Base-by-base conservation (phyloP, 53 echinoderm and acorn worm genomes). In the Temnopleurus reevesii region DNA sequence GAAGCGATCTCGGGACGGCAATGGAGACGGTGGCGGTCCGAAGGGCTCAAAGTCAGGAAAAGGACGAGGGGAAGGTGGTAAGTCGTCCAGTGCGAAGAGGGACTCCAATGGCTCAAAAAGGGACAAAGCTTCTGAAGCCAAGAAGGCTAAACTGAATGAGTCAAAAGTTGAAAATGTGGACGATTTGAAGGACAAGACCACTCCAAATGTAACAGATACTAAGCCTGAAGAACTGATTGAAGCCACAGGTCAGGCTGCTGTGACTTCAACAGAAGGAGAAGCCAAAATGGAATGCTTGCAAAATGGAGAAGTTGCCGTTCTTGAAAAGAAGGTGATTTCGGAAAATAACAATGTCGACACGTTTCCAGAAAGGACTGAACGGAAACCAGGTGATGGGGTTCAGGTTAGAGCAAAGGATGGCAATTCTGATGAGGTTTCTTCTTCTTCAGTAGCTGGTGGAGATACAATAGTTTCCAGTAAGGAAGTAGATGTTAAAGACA, bases 1-100 rank as follows among this genome's bases (percentile, higher is more conserved):
- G 86, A 92, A 89, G 60, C 76, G 51, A 43, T 55, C 44, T 19
- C 45, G 92, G 36, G 88, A 57, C 9, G 58, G 56, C 43, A 81
- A 13, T 24, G 84, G 57, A 21, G 89, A 89, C 46, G 58, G 49
- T 24, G 45, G 76, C 29, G 55, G 41, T 57, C 86, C 24, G 90
- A 90, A 81, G 81, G 81, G 59, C 41, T 7, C 61, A 8, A 90
- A 90, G 53, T 8, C 35, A 31, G 89, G 77, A 38, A 76, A 89
- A 21, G 77, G 57, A 53, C 76, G 76, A 36, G 55, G 2, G 6
- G 77, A 89, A 2, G 76, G 55, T 17, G 76, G 55, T 4, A 51
- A 34, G 81, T 33, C 38, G 53, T n/a, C n/a, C n/a, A 34, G 47
- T 17, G 33, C 35, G 19, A 28, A 24, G 89, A 77, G 55, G 77